phyloP scores from a whole-genome alignment of 2,113 vertebrate species.

The Sciurus niger region DNA sequence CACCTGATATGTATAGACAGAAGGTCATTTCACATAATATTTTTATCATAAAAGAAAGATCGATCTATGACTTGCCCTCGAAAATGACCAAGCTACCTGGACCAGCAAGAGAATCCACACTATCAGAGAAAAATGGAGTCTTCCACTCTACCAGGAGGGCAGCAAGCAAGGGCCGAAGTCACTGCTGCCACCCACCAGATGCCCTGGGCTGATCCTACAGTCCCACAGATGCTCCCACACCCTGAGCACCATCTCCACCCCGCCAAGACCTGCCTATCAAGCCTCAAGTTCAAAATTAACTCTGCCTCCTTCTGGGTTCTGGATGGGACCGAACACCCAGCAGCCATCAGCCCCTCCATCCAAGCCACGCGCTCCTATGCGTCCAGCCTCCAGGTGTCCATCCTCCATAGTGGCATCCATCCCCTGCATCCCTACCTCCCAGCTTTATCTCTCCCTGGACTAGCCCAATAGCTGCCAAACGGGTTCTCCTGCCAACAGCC shows the following conservation, averaged over 20 bases:
- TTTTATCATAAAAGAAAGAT: background rate
- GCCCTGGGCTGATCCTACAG: fast-evolving
- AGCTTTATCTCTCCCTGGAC: slow-evolving; percentile 40
- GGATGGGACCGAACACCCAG: background rate
- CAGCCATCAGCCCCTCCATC: background rate
- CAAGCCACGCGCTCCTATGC: slow-evolving; percentile 7
- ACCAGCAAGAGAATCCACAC: background rate
- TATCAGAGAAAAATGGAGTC: background rate
- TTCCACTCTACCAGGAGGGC: background rate
- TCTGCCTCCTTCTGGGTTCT: background rate
- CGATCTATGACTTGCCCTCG: background rate
- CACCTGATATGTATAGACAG: background rate
- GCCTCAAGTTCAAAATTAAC: background rate
- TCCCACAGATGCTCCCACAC: background rate
- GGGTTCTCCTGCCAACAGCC: slow-evolving; percentile 65
- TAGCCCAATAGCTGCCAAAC: slow-evolving; percentile 26
- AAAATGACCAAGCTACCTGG: background rate
- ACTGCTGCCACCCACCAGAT: background rate
- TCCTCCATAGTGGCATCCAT: background rate
- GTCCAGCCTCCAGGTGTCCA: background rate
- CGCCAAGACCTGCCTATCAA: background rate
- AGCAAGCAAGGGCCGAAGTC: background rate
- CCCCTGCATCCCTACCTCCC: background rate
- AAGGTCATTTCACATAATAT: background rate
- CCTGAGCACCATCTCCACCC: background rate